Conservation (phyloP, 2,888 invertebrate species). For the Heliothis peltigera region DNA sequence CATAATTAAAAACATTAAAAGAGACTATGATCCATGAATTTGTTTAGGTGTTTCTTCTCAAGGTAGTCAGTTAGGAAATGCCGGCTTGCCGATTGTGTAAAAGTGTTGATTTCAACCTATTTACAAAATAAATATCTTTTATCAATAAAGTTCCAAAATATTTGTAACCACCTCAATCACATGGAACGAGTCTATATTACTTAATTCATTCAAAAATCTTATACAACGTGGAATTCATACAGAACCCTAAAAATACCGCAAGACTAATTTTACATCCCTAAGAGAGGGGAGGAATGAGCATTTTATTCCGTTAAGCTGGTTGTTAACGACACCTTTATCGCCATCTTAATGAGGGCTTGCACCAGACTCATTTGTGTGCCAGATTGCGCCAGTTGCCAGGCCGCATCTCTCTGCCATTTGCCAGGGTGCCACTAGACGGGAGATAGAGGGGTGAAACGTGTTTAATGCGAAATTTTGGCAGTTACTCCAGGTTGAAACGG, state of each 20-base stretch:
- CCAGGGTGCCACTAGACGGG: constrained; percentile 42
- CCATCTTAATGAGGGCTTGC: constrained; percentile 48
- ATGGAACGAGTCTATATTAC: neutral
- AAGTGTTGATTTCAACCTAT: no score
- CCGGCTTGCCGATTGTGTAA: no score
- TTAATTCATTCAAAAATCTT: no score
- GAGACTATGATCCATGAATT: no score
- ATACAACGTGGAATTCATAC: neutral
- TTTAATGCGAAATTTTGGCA: constrained; percentile 45
- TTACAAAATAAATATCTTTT: no score
- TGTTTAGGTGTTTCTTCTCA: no score
- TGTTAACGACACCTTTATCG: constrained; percentile 55
- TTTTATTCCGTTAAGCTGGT: constrained; percentile 55
- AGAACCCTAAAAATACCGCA: constrained; percentile 17
- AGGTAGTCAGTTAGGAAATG: no score
- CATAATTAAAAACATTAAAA: no score
- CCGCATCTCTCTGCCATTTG: constrained; percentile 40
- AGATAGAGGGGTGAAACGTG: constrained; percentile 51
- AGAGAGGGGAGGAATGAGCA: constrained; percentile 36
- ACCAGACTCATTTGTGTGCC: constrained; percentile 55
- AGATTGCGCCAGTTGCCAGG: constrained; percentile 50
- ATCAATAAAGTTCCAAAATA: no score
- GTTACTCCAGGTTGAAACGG: constrained; percentile 27
- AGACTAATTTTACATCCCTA: constrained; percentile 28
- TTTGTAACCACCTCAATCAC: no score